Base-by-base conservation (phyloP, 2,888 invertebrate species). In the Coecobrya sp. region DNA sequence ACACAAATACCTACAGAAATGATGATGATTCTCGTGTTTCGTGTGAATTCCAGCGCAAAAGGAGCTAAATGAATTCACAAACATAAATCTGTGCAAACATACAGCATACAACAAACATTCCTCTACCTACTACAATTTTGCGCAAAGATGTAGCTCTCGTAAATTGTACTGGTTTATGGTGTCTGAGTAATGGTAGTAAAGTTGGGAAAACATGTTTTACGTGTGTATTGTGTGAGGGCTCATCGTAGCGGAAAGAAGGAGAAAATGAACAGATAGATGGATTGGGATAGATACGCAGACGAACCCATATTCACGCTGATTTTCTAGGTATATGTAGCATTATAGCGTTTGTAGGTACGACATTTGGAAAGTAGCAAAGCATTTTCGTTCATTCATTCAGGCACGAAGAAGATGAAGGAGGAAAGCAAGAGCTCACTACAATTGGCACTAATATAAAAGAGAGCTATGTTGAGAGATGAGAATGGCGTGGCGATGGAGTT, bases 71-170 rank as follows among this genome's bases (percentile, higher is more conserved):
- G 87, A 92, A 88, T 88, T 84, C 88, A 86, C 91, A 86, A 62
- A 59, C 70, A 84, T 86, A 91, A 91, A 91, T 91, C 91, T 91
- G 91, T 91, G 86, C 91, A 90, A 90, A 90, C 76, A 89, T 22
- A 82, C 36, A 76, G 13, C 2, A 52, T 45, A 79, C 55, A 27
- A 27, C 55, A n/a, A 30, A 5, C 22, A 27, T 45, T n/a, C 16
- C n/a, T 11, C 8, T 27, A 79, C 11, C 4, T 36, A n/a, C 45
- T 52, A 81, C 30, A 22, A 13, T 59, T 81, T 16, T 16, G 25
- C 8, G 25, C 11, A 65, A 65, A 27, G 27, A 11, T 25, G 52
- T n/a, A 81, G 81, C 22, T 62, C 30, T 36, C 59, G 59, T 62
- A 82, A 82, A 59, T 62, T 79, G 79, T 36, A 55, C 81, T 45